A percentile compares a stretch with the other conserved stretches of the same genome.
These are phyloP conservation scores for Casuarius casuarius DNA, from an alignment of 2,113 vertebrate species.

Conservation along the genomic window DNA sequence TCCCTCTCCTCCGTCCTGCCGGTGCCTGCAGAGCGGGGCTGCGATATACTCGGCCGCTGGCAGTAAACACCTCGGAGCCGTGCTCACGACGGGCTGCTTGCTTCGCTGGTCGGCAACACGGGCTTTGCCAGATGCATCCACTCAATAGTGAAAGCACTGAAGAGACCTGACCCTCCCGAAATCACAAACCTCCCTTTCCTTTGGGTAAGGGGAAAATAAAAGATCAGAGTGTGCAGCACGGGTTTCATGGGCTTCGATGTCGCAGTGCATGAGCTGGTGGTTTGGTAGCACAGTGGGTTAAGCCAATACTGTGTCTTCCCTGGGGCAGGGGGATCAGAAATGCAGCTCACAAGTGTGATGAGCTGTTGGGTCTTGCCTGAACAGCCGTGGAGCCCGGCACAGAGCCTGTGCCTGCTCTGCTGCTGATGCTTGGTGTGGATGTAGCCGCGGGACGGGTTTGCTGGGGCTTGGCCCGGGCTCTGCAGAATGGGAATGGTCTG, in stretches of 20 bases:
- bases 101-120: neutral
- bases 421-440: no score
- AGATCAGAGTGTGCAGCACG: neutral
- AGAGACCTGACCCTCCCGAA: neutral
- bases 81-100: neutral
- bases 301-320: neutral
- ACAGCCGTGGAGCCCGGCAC: rapidly evolving
- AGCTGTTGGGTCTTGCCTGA: neutral
- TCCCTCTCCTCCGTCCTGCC: neutral
- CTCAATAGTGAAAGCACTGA: neutral
- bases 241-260: neutral
- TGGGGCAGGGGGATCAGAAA: neutral
- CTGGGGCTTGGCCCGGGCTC: neutral
- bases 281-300: neutral
- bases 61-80: neutral
- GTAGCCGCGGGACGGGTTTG: neutral
- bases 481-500: neutral
- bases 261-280: neutral
- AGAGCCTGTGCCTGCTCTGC: neutral
- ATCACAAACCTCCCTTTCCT: neutral
- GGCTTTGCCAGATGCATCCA: rapidly evolving
- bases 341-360: neutral
- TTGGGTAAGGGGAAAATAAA: neutral
- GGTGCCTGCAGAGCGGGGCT: neutral
- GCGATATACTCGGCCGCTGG: neutral